phyloP scores from a whole-genome alignment of 2,797 vertebrate genomes.

The Alauda arvensis region DNA sequence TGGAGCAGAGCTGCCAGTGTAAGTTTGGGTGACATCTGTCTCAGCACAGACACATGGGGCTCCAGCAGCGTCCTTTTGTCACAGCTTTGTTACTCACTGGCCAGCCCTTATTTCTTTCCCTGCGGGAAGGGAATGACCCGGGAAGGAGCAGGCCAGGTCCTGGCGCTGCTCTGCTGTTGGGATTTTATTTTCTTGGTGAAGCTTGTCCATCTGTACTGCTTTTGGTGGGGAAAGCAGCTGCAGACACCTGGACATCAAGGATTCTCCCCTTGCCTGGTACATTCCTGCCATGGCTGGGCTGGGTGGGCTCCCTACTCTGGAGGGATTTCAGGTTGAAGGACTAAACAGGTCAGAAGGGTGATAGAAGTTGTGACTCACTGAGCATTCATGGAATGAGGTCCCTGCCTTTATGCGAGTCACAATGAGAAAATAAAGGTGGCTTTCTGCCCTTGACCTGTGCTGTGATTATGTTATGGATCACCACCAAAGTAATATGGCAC shows the following conservation, averaged over 20 bases:
- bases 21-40: neutral
- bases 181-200: neutral
- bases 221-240: neutral
- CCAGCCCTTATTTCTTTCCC: neutral
- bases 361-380: neutral
- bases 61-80: neutral
- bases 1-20: neutral
- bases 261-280: neutral
- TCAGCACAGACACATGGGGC: rapidly evolving
- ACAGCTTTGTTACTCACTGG: neutral
- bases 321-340: neutral
- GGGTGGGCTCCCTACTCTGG: neutral
- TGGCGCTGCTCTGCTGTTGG: neutral
- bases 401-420: neutral
- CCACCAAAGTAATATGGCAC: neutral
- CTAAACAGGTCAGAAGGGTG: neutral
- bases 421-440: neutral
- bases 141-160: neutral
- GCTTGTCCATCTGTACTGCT: neutral
- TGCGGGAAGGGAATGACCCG: neutral
- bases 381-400: neutral
- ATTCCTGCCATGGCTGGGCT: rapidly evolving
- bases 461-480: neutral
- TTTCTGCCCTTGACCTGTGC: neutral
- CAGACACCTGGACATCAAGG: neutral